Base-by-base conservation (phyloP, 1,140 invertebrate species). In the Camponotus pennsylvanicus region DNA sequence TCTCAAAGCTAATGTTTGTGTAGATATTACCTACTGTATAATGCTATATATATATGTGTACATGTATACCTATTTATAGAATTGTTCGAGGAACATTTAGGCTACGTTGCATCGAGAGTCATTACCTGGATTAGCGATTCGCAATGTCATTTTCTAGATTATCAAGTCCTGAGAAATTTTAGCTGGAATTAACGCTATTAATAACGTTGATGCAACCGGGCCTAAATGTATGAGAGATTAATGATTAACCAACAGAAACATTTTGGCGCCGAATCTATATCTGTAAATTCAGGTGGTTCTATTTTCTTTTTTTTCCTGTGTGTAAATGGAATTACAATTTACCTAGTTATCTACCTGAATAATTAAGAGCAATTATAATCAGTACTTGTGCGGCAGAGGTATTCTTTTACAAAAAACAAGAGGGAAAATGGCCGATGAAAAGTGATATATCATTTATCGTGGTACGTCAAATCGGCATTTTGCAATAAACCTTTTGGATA, bases 301-400 rank as follows among this genome's bases (percentile, higher is more conserved):
- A 37, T 40, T 79, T 80, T 70, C n/a, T 57, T 69, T 66, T 64
- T 78, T 40, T 18, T 52, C 3, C 27, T 63, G 21, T 78, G 77
- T 70, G 77, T 80, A 80, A 70, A 40, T 52, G 45, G 45, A 80
- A 45, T 80, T 80, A 69, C 63, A 40, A 27, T 76, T 79, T 80
- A 80, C n/a, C 76, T 78, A 45, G 55, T n/a, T 70, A 73, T 73
- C 57, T 83, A 83, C 52, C 40, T 83, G 27, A 73, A 34, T 73
- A 82, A 3, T 49, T 83, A 75, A 45, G 69, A 73, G 18, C 15
- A 70, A 80, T 75, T 75, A 52, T 52, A 73, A 83, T 7, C n/a
- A 27, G 27, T 63, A 83, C 2, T 70, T 70, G 21, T 70, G 40
- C n/a, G n/a, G 34, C 49, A 70, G 66, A 80, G 34, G 40, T 80